Conservation (phyloP, 1,140 invertebrate genomes). For the Eulimnadia texana region DNA sequence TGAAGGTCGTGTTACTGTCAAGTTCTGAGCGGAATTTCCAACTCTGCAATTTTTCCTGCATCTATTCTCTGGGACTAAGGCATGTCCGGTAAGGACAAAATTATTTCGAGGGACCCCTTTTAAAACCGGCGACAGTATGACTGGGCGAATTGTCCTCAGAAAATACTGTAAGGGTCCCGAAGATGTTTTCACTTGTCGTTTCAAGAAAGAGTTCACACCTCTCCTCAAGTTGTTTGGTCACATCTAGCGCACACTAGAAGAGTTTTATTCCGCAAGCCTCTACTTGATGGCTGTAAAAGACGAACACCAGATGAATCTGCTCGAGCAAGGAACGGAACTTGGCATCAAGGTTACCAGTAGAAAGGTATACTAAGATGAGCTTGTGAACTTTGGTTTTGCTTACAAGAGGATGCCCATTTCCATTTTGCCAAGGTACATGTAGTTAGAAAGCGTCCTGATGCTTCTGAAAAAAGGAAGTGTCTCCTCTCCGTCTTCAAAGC, state of each 20-base stretch:
- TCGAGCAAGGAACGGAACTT: neutral
- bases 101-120: slow-evolving; percentile 3
- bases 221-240: slow-evolving; percentile 11
- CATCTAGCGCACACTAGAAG: slow-evolving; percentile 5
- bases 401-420: slow-evolving; percentile 10
- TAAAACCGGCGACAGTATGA: slow-evolving; percentile 7
- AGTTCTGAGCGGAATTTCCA: neutral
- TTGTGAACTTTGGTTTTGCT: slow-evolving; percentile 14
- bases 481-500: neutral
- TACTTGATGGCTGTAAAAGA: slow-evolving; percentile 6
- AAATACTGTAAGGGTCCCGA: slow-evolving; percentile 6
- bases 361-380: slow-evolving; percentile 12
- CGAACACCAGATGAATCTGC: slow-evolving; percentile 1
- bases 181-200: slow-evolving; percentile 1
- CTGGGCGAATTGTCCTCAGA: slow-evolving; percentile 7
- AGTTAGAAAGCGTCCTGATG: slow-evolving; percentile 4
- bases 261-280: neutral
- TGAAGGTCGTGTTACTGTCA: slow-evolving; percentile 5
- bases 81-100: slow-evolving; percentile 1
- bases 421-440: slow-evolving; percentile 10
- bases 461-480: neutral
- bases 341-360: neutral
- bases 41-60: slow-evolving; percentile 6
- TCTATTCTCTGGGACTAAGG: neutral
- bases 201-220: slow-evolving; percentile 4